Evolutionary conservation across 2,888 invertebrate species (phyloP).

Genomic region (Stegana nigrithorax): DNA sequence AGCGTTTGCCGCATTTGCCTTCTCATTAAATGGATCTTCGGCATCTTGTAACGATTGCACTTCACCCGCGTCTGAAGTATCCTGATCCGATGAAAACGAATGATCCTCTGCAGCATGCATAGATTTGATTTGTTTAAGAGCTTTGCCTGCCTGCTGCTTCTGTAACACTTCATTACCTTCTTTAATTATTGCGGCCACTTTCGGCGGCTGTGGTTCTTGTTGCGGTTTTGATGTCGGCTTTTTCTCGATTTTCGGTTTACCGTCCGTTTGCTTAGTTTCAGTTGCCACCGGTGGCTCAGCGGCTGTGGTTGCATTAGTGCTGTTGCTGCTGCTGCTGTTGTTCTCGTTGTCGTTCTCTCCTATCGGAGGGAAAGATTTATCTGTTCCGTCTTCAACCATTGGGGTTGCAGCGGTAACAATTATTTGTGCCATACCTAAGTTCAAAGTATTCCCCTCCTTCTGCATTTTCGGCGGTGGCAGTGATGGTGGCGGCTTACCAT

Average conservation of each 20-base stretch:
- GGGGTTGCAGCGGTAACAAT: constrained; percentile 95
- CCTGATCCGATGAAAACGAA: constrained; percentile 53
- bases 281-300: constrained; percentile 27
- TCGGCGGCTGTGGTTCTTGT: constrained; percentile 26
- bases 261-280: constrained; percentile 26
- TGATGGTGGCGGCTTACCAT: constrained; percentile 59
- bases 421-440: constrained; percentile 87
- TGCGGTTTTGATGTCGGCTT: constrained; percentile 41
- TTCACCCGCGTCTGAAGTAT: constrained; percentile 47
- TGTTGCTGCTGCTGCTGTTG: constrained; percentile 8
- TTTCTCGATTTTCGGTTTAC: constrained; percentile 44
- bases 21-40: constrained; percentile 63
- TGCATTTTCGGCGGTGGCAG: constrained; percentile 53
- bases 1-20: constrained; percentile 34
- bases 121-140: constrained; percentile 35
- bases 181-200: constrained; percentile 32
- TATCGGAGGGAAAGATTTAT: constrained; percentile 80
- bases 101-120: constrained; percentile 49
- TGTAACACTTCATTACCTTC: constrained; percentile 52
- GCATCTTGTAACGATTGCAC: constrained; percentile 54
- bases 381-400: constrained; percentile 84
- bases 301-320: constrained; percentile 37
- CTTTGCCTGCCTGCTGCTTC: constrained; percentile 48
- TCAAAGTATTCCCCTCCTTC: constrained; percentile 71
- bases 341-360: constrained; percentile 58